Evolutionary conservation across 2,888 invertebrate species (phyloP), one percentile per base, ranked within the genome.

Genomic region (Meteorus colon): DNA sequence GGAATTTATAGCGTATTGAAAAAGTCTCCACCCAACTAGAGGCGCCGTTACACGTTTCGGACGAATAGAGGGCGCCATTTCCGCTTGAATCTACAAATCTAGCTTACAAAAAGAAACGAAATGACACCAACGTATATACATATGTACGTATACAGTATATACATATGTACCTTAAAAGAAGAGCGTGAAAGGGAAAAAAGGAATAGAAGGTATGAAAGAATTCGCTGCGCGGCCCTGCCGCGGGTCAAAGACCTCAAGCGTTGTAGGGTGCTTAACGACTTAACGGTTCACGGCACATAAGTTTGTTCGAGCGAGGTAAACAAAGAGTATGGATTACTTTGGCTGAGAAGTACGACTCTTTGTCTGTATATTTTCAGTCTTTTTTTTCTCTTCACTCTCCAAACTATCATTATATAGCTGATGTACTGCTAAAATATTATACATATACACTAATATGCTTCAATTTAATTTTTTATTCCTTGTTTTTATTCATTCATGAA

Each of bases 241-340:
- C 74, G 74, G 74, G 76, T 74, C 76, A 71, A 75, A 70, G 77
- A 81, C 76, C 77, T 78, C 66, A 73, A 74, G 66, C 76, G 77
- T 79, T 78, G 77, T 75, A 76, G 77, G 78, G 79, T 79, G 78
- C 80, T 81, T 79, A 80, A 81, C 80, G 80, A 81, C 79, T 81
- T 81, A 81, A 81, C 80, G 81, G 81, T 81, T 80, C 78, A 78
- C 78, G 76, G 76, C 80, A 80, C 80, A 77, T 81, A 81, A 81
- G 80, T 81, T 81, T 80, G 79, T 78, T 78, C 78, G 78, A 79
- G 81, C 75, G 78, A 74, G 70, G 81, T 81, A 81, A 81, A 81
- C 81, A 81, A 80, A 81, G 80, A 81, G 80, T 81, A 81, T 81
- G 79, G 81, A 80, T 81, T 81, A 78, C 81, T 77, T 48, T 67